Percentiles rank a stretch among this genome's conserved stretches.
Evolutionary conservation across 1,140 invertebrate species (phyloP).

Genomic region (Apis cerana): DNA sequence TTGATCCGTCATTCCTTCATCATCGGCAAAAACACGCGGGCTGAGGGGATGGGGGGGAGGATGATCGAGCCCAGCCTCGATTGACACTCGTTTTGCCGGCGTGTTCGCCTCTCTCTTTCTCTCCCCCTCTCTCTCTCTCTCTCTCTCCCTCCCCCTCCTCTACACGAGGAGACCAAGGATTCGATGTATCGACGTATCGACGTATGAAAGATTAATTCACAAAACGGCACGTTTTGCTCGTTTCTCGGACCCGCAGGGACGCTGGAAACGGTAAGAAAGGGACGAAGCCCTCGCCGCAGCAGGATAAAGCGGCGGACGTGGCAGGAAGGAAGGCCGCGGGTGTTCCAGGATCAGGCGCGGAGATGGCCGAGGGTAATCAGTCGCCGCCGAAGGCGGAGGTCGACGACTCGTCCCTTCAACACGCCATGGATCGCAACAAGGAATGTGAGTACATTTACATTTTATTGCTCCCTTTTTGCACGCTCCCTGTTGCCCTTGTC

Average conservation of each 20-base stretch:
- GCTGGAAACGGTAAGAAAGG: slow-evolving; percentile 71
- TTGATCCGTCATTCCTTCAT: slow-evolving; percentile 67
- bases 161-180: not conserved
- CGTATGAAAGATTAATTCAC: slow-evolving; percentile 70
- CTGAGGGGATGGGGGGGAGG: not conserved
- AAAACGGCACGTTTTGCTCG: slow-evolving; percentile 63
- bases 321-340: slow-evolving; percentile 75
- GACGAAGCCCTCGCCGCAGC: slow-evolving; percentile 74
- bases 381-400: slow-evolving; percentile 95
- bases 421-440: slow-evolving; percentile 97
- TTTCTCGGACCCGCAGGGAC: slow-evolving; percentile 60
- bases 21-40: slow-evolving; percentile 55
- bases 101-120: not conserved
- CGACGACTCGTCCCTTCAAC: slow-evolving; percentile 95
- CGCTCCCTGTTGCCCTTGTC: slow-evolving; percentile 12
- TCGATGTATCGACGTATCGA: slow-evolving; percentile 1
- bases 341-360: slow-evolving; percentile 75
- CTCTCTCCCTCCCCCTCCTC: not conserved
- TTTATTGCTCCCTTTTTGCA: slow-evolving; percentile 44
- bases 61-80: slow-evolving; percentile 43
- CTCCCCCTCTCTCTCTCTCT: too few species aligned
- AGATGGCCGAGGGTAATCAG: slow-evolving; percentile 86
- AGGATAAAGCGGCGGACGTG: slow-evolving; percentile 72
- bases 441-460: slow-evolving; percentile 89
- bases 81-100: slow-evolving; percentile 61